phyloP scores from a whole-genome alignment of 2,113 vertebrate species.

The Tapirus terrestris region DNA sequence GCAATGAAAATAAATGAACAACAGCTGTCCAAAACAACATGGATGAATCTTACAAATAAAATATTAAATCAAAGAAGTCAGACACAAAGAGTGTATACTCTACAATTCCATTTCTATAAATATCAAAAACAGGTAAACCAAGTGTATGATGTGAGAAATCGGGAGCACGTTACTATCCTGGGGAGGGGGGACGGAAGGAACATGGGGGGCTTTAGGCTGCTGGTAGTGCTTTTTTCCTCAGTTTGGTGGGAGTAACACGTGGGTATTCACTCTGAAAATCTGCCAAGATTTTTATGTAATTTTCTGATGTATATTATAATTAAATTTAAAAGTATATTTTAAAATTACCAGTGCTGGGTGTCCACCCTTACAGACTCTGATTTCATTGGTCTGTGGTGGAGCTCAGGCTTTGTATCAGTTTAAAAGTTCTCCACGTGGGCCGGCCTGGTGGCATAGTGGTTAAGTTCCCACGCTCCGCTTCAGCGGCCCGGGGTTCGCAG shows the following conservation, averaged over 20 bases:
- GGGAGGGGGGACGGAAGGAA: neutral
- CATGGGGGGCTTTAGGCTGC: accelerated
- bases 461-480: too few species aligned
- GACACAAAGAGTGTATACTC: neutral
- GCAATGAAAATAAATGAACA: neutral
- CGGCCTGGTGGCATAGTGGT: too few species aligned
- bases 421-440: neutral
- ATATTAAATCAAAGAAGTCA: neutral
- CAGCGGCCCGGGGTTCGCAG: too few species aligned
- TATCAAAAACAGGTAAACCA: neutral
- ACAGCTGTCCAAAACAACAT: neutral
- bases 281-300: neutral
- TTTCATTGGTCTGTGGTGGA: neutral
- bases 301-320: neutral
- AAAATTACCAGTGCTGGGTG: neutral
- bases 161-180: neutral
- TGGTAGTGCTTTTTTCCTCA: neutral
- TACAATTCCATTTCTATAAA: neutral
- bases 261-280: neutral
- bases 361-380: neutral
- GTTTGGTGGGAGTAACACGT: neutral
- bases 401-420: neutral
- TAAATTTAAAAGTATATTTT: neutral
- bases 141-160: neutral
- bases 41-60: neutral